Evolutionary conservation across 2,888 invertebrate genomes (phyloP), one percentile per base, ranked within the genome.

Genomic region (Anoplius nigerrimus): DNA sequence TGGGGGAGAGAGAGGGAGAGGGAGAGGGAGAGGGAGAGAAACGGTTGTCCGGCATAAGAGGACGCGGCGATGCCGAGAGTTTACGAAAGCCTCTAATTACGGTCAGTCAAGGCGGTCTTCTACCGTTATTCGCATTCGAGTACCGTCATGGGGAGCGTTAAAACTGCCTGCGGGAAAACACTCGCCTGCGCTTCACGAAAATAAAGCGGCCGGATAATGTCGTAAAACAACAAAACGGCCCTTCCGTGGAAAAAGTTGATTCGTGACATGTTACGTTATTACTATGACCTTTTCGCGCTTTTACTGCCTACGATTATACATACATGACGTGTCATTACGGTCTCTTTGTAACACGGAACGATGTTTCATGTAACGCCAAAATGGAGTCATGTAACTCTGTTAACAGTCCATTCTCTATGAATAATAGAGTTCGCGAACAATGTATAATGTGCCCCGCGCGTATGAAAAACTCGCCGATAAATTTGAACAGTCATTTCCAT

Each of bases 351-450:
- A 74, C 72, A 65, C 58, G 62, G 66, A 67, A 72, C 66, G 76
- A 75, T 79, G 79, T 72, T 78, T 75, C 75, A 71, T 71, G 75
- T 79, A 79, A 79, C 73, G 72, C 66, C 75, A 79, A 79, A 79
- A 79, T 79, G 76, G 76, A 77, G 79, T 79, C 77, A 70, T 79
- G 79, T 79, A 79, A 79, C 79, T 69, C 75, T 63, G 79, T 79
- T 79, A 79, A 68, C 79, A 72, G 69, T 75, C 79, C 79, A 79
- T 78, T 79, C 79, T 68, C 66, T 67, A 66, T 48, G 70, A 69
- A 77, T 75, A 77, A 79, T 79, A 69, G 71, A 71, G 71, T 78
- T 76, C 77, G 68, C 73, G 62, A 63, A 69, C 73, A 64, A 72
- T 63, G 65, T 69, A 66, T 75, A 71, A 79, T 70, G 34, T 13